A percentile compares a stretch with the other conserved stretches of the same genome.
phyloP scores from a whole-genome alignment of 1,140 invertebrate genomes.

The Ips typographus region DNA sequence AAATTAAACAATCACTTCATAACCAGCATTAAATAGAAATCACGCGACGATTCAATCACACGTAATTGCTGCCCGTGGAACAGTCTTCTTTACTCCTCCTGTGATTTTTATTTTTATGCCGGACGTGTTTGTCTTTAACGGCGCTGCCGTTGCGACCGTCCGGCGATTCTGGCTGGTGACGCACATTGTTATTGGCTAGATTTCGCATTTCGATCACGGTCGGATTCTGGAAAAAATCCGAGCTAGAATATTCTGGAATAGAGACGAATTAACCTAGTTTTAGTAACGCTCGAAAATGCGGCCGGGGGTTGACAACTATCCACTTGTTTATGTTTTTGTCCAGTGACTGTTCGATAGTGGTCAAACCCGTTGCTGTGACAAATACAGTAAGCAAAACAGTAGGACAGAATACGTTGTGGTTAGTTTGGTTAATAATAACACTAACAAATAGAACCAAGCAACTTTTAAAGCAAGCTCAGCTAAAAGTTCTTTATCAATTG shows the following conservation, averaged over 20 bases:
- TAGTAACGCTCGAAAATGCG: slow-evolving; percentile 39
- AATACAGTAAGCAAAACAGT: slow-evolving; percentile 37
- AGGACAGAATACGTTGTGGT: slow-evolving; percentile 38
- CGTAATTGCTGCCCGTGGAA: slow-evolving; percentile 27
- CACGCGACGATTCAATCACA: background rate
- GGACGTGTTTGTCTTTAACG: background rate
- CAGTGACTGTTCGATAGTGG: background rate
- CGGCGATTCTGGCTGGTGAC: slow-evolving; percentile 9
- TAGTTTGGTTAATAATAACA: slow-evolving; percentile 29
- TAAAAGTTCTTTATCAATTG: no score
- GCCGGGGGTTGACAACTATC: slow-evolving; percentile 10
- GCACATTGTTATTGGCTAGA: slow-evolving; percentile 52
- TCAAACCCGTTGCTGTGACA: slow-evolving; percentile 20
- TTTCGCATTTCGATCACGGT: slow-evolving; percentile 60
- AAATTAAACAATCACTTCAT: no score
- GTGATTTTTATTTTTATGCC: slow-evolving; percentile 4
- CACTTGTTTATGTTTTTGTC: no score
- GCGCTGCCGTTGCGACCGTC: background rate
- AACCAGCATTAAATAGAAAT: background rate
- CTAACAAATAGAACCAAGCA: no score
- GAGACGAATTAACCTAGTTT: slow-evolving; percentile 53
- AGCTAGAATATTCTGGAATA: slow-evolving; percentile 54
- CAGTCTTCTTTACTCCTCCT: slow-evolving; percentile 10
- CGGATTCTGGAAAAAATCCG: slow-evolving; percentile 54
- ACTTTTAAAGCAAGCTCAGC: no score